Evolutionary conservation across 2,113 vertebrate genomes (phyloP).

Genomic region (Pteruthius melanotis): DNA sequence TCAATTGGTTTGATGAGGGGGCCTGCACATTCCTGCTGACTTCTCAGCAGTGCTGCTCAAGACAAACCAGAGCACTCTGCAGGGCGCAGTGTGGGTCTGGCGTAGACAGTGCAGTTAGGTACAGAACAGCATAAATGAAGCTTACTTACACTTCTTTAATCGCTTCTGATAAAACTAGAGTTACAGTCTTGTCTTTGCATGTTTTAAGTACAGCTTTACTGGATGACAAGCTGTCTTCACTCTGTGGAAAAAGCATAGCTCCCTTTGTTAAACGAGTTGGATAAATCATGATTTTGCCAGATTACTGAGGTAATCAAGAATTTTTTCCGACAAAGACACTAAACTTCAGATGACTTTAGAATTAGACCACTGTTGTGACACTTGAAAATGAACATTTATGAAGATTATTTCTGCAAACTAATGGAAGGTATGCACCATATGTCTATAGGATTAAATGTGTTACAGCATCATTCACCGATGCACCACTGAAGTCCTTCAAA

Average conservation of each 20-base stretch:
- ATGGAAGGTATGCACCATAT: not conserved
- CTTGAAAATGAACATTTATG: not conserved
- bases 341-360: not conserved
- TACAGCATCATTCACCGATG: not conserved
- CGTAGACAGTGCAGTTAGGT: not conserved
- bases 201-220: not conserved
- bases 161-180: not conserved
- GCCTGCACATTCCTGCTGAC: not conserved
- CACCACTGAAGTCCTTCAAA: not conserved
- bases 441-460: not conserved
- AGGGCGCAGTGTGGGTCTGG: not conserved
- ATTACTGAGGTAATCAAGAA: not conserved
- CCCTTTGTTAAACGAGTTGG: not conserved
- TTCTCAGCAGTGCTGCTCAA: not conserved
- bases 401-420: not conserved
- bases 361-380: not conserved
- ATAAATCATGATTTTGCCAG: not conserved
- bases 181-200: not conserved
- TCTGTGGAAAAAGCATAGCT: not conserved
- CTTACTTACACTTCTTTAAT: not conserved
- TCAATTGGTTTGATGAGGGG: not conserved
- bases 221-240: not conserved
- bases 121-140: not conserved
- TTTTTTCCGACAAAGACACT: not conserved
- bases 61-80: not conserved